Evolutionary conservation across 1,140 invertebrate genomes (phyloP).

Genomic region (Rhopalosiphum maidis): DNA sequence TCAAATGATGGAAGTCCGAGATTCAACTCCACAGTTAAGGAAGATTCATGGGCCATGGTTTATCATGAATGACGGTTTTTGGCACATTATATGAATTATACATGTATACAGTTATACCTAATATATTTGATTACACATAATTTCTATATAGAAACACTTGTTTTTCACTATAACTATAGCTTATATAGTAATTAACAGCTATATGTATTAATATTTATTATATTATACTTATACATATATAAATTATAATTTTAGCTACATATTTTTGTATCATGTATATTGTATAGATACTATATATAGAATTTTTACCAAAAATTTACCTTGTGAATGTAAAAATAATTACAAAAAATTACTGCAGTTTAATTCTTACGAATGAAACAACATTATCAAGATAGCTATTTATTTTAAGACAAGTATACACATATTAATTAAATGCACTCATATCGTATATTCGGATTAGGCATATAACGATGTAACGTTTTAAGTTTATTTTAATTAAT

Average conservation of each 20-base stretch:
- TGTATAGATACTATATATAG: not conserved
- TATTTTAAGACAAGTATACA: not conserved
- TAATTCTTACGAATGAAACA: not conserved
- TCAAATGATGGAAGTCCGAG: not conserved
- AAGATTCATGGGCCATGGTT: not conserved
- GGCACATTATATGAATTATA: not conserved
- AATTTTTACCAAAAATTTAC: not conserved
- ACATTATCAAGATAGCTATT: not conserved
- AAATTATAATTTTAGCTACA: not conserved
- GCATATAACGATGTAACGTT: not conserved
- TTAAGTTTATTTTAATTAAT: not conserved
- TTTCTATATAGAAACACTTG: not conserved
- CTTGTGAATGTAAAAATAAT: not conserved
- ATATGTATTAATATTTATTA: not conserved
- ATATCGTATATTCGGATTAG: not conserved
- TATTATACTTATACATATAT: not conserved
- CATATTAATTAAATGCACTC: not conserved
- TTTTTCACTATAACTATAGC: not conserved
- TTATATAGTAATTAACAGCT: not conserved
- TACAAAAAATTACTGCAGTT: not conserved
- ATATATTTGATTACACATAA: not conserved
- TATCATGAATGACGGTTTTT: not conserved
- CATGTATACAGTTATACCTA: not conserved
- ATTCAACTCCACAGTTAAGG: not conserved
- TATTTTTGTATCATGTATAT: not conserved